phyloP scores from a whole-genome alignment of 1,140 invertebrate genomes.

The Rhyzopertha dominica region DNA sequence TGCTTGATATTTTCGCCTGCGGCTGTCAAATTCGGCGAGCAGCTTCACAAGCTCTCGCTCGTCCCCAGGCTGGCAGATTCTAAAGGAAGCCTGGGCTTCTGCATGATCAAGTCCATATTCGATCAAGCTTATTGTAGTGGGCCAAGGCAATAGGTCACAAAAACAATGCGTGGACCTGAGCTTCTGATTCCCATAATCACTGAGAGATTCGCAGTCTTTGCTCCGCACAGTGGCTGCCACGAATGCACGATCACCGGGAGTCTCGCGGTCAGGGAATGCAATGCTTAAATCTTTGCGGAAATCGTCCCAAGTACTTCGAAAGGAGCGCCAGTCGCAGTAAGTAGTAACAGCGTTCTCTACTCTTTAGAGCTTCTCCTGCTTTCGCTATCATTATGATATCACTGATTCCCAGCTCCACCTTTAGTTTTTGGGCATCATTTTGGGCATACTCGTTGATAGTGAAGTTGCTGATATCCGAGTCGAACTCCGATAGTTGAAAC shows the following conservation, averaged over 20 bases:
- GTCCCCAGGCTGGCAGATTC: neutral
- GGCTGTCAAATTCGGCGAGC: constrained; percentile 13
- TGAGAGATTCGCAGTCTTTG: constrained; percentile 11
- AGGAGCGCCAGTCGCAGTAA: constrained; percentile 21
- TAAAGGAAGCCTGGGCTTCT: constrained; percentile 9
- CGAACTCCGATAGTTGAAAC: constrained; percentile 15
- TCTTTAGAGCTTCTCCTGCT: constrained; percentile 20
- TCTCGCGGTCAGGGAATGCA: constrained; percentile 23
- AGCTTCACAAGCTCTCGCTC: constrained; percentile 11
- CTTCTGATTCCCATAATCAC: constrained; percentile 16
- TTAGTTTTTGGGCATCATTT: constrained; percentile 14
- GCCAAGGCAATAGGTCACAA: constrained; percentile 12
- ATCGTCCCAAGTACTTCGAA: constrained; percentile 17
- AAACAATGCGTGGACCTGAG: constrained; percentile 14
- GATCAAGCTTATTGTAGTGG: constrained; percentile 9
- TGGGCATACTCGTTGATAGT: constrained; percentile 16
- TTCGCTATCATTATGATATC: constrained; percentile 19
- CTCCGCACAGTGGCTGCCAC: constrained; percentile 12
- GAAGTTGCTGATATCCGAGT: constrained; percentile 17
- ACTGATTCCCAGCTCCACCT: constrained; percentile 10
- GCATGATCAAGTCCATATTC: constrained; percentile 13
- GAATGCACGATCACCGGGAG: constrained; percentile 15
- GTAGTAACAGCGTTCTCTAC: constrained; percentile 16
- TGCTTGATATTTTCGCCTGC: constrained; percentile 1
- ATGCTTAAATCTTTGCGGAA: constrained; percentile 17